These are phyloP conservation scores for Dissostichus mawsoni DNA, from an alignment of 2,113 vertebrate genomes.

Conservation along the genomic window DNA sequence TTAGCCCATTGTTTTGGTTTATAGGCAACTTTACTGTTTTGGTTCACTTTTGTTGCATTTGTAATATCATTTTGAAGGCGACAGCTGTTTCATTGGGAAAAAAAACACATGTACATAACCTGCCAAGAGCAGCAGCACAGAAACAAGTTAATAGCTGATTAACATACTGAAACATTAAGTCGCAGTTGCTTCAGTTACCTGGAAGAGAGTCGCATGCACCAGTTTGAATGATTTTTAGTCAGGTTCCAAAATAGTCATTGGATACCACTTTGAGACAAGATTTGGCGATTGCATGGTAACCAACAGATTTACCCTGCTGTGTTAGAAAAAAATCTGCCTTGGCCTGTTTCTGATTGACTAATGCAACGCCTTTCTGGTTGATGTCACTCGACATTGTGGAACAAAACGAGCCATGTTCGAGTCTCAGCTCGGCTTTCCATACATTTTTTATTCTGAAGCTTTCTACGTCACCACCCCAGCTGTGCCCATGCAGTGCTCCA, in stretches of 20 bases:
- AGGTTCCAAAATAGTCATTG: neutral
- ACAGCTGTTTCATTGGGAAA: neutral
- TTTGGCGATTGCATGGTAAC: neutral
- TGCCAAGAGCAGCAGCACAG: neutral
- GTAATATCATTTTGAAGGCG: neutral
- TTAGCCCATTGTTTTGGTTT: too few relatives aligned
- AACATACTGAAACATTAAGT: neutral
- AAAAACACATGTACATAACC: neutral
- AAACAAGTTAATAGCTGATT: neutral
- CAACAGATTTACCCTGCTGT: neutral
- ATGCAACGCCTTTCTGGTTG: neutral
- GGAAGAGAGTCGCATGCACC: neutral
- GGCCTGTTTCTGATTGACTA: neutral
- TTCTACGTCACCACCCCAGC: neutral
- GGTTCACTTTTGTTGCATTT: neutral
- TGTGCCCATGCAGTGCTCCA: neutral
- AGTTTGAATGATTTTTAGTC: neutral
- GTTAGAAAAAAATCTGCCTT: neutral
- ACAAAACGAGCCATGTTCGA: neutral
- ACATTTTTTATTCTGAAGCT: neutral
- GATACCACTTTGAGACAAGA: neutral
- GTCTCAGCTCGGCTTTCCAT: too few relatives aligned
- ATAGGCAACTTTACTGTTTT: neutral
- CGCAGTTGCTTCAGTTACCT: neutral
- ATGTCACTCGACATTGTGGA: neutral